Base-by-base conservation (phyloP, 2,888 invertebrate species). In the Thecocarcelia acutangulata region DNA sequence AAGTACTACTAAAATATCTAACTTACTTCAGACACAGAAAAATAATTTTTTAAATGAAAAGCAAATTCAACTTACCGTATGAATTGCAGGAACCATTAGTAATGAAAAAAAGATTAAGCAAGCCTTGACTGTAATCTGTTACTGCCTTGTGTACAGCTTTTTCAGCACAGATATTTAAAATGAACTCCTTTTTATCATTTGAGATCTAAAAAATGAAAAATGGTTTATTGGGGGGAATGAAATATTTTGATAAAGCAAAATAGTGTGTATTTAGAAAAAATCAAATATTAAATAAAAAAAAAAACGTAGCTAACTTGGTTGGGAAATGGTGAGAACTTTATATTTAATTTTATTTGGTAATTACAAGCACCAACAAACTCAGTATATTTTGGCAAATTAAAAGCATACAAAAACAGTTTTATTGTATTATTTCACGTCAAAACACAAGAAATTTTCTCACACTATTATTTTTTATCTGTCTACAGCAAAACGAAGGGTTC, bases 61-160 rank as follows among this genome's bases (percentile, higher is more conserved):
- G 33, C 5, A 33, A 33, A 8, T 33, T 3, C 1, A 33, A 87
- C 90, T 89, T 82, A 90, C 90, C 89, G 83, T 88, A 87, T 24
- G 85, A 84, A 83, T 87, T 87, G 73, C 90, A 90, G 28, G 86
- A 85, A 46, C 86, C 87, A 33, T 86, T 83, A 58, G 87, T 86
- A 59, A 86, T 87, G 73, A 90, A 90, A 86, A 88, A 90, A 68
- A 91, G 78, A 85, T 90, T 90, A 37, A 91, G 89, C 84, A 87
- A 85, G 75, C 88, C 87, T 84, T 90, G 89, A 15, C 89, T 87
- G 66, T 90, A 90, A 84, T 91, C 90, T 33, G 90, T 89, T 46
- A 88, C 84, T 13, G 88, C 88, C 83, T 87, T 89, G 68, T 86
- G 87, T 81, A 87, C 84, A 11, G 59, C 28, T 2, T 79, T 73